Percentiles rank a stretch among this genome's conserved stretches.
These are phyloP conservation scores for Callipepla squamata DNA, from an alignment of 2,113 vertebrate genomes.

Conservation along the genomic window DNA sequence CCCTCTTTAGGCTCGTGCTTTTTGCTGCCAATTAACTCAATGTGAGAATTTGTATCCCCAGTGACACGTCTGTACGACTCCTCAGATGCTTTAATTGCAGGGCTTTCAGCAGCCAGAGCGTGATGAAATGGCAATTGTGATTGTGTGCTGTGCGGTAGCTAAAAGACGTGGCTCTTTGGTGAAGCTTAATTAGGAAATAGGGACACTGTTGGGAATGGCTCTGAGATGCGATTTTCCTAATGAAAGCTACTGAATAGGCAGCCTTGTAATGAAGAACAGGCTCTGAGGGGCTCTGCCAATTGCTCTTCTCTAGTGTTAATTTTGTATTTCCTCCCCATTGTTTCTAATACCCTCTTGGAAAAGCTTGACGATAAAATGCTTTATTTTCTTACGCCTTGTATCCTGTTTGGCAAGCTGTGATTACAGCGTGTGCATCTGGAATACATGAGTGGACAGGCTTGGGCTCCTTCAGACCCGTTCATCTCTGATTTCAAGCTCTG, in stretches of 20 bases:
- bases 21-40: slow-evolving; percentile 29
- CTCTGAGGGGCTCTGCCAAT: slow-evolving; percentile 53
- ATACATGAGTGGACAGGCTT: slow-evolving; percentile 48
- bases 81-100: slow-evolving; percentile 44
- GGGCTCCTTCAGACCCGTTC: slow-evolving; percentile 12
- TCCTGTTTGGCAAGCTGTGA: slow-evolving; percentile 55
- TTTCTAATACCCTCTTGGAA: slow-evolving; percentile 62
- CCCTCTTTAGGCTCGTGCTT: background rate
- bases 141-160: background rate
- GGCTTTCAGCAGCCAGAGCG: slow-evolving; percentile 20
- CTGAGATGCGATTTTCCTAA: slow-evolving; percentile 52
- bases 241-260: slow-evolving; percentile 64
- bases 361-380: slow-evolving; percentile 61
- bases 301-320: slow-evolving; percentile 66
- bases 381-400: slow-evolving; percentile 23
- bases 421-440: slow-evolving; percentile 45
- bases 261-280: slow-evolving; percentile 48
- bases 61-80: slow-evolving; percentile 18
- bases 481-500: slow-evolving; percentile 53
- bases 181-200: slow-evolving; percentile 70
- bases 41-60: slow-evolving; percentile 34
- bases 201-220: slow-evolving; percentile 52
- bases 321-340: slow-evolving; percentile 70
- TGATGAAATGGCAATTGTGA: slow-evolving; percentile 43
- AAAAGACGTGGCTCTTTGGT: slow-evolving; percentile 47